These are phyloP conservation scores for Scaptomyza graminum DNA, from an alignment of 1,140 invertebrate species.

Conservation along the genomic window DNA sequence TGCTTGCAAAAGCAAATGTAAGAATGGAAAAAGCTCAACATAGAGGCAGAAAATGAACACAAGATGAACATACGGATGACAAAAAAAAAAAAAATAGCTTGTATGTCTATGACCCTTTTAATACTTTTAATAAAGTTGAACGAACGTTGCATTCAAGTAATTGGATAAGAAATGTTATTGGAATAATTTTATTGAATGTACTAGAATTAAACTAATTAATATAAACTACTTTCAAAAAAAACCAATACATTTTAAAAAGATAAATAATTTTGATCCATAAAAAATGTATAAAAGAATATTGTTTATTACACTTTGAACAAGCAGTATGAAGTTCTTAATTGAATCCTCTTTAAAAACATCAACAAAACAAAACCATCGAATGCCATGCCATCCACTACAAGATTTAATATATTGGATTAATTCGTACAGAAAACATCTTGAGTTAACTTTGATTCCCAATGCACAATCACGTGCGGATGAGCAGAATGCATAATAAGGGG, in stretches of 20 bases:
- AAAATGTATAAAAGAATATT: too few relatives aligned
- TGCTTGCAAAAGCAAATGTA: slow-evolving; percentile 14
- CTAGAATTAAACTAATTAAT: too few relatives aligned
- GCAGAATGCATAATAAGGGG: background rate
- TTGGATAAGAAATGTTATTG: background rate
- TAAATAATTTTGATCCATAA: too few relatives aligned
- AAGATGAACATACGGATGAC: background rate
- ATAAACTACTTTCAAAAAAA: too few relatives aligned
- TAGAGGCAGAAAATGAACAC: background rate
- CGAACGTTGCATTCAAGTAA: too few relatives aligned
- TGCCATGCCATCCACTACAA: background rate
- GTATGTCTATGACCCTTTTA: slow-evolving; percentile 32
- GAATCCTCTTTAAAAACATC: background rate
- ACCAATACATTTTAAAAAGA: too few relatives aligned
- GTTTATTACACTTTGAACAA: too few relatives aligned
- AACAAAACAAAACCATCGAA: background rate
- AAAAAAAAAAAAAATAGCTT: background rate
- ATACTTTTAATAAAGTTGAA: slow-evolving; percentile 1
- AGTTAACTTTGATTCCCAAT: slow-evolving; percentile 5
- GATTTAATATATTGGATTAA: slow-evolving; percentile 4
- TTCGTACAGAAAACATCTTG: background rate
- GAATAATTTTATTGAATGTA: too few relatives aligned
- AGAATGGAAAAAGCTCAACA: background rate
- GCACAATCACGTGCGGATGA: slow-evolving; percentile 12
- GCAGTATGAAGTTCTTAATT: too few relatives aligned